phyloP scores from a whole-genome alignment of 2,113 vertebrate genomes.

The Sorex fumeus region DNA sequence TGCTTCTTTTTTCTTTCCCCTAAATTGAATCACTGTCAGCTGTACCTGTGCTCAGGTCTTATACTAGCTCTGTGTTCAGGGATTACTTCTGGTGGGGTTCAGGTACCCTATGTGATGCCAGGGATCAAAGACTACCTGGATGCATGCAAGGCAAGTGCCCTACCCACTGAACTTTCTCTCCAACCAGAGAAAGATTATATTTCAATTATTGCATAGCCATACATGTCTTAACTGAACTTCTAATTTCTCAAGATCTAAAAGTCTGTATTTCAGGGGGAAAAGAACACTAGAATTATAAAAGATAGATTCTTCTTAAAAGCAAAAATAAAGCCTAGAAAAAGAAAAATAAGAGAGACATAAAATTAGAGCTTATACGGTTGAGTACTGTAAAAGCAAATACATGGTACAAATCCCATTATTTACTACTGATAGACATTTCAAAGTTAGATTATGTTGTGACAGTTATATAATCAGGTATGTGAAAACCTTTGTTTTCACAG shows the following conservation, averaged over 20 bases:
- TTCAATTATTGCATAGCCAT: not conserved
- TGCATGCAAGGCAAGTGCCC: too few relatives aligned
- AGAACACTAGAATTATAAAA: slow-evolving; percentile 87
- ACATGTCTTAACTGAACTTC: not conserved
- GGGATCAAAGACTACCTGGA: too few relatives aligned
- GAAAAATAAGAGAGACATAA: slow-evolving; percentile 89
- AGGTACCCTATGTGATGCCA: too few relatives aligned
- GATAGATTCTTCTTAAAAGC: slow-evolving; percentile 90
- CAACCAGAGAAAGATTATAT: slow-evolving; percentile 46
- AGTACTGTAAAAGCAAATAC: slow-evolving; percentile 91
- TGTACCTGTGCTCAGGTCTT: too few relatives aligned
- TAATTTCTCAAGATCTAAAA: slow-evolving; percentile 77
- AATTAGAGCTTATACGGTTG: slow-evolving; percentile 90
- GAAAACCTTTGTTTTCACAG: too few relatives aligned
- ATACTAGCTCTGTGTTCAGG: too few relatives aligned
- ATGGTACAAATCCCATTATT: not conserved
- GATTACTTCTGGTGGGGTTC: too few relatives aligned
- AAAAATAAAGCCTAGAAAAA: slow-evolving; percentile 93
- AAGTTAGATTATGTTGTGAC: not conserved
- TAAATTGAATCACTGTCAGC: too few relatives aligned
- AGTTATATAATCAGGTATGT: not conserved
- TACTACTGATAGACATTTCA: not conserved
- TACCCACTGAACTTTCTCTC: too few relatives aligned
- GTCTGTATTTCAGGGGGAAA: slow-evolving; percentile 85
- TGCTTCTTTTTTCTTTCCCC: too few relatives aligned